A percentile compares a stretch with the other conserved stretches of the same genome.
phyloP scores from a whole-genome alignment of 1,140 invertebrate species.

The Zaprionus lachaisei region DNA sequence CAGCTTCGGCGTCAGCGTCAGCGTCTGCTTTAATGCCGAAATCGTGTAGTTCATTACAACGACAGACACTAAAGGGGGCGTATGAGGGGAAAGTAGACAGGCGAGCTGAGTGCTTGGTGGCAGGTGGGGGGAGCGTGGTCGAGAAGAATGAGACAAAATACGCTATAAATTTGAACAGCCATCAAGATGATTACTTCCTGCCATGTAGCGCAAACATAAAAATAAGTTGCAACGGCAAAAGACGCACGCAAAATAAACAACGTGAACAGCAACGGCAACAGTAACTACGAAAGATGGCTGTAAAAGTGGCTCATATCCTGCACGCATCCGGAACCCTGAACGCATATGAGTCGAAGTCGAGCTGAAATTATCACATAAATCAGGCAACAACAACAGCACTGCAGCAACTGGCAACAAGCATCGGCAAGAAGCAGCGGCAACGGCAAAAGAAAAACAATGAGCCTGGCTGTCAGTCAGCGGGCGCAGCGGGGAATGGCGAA shows the following conservation, averaged over 20 bases:
- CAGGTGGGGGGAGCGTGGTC: not conserved
- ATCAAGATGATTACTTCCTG: constrained; percentile 83
- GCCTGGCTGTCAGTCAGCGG: constrained; percentile 16
- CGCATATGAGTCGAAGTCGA: constrained; percentile 67
- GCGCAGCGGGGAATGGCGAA: not conserved
- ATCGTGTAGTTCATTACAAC: constrained; percentile 78
- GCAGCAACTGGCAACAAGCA: constrained; percentile 37
- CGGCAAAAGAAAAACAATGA: constrained; percentile 54
- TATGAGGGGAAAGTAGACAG: constrained; percentile 6
- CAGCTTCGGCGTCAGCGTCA: not conserved
- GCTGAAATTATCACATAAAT: constrained; percentile 82
- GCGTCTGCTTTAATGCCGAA: constrained; percentile 74
- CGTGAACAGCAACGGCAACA: constrained; percentile 35
- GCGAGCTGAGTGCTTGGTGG: constrained; percentile 18
- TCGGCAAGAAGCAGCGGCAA: not conserved
- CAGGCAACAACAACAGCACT: constrained; percentile 55
- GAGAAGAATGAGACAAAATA: constrained; percentile 40
- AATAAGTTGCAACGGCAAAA: constrained; percentile 72
- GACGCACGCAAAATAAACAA: constrained; percentile 67
- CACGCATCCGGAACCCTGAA: constrained; percentile 70
- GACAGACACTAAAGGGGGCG: constrained; percentile 24
- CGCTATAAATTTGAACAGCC: constrained; percentile 82
- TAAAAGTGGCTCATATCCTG: constrained; percentile 82
- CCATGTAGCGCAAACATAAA: constrained; percentile 76
- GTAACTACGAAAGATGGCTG: constrained; percentile 69